Conservation (phyloP, 2,888 invertebrate genomes). For the Xestia ashworthii region DNA sequence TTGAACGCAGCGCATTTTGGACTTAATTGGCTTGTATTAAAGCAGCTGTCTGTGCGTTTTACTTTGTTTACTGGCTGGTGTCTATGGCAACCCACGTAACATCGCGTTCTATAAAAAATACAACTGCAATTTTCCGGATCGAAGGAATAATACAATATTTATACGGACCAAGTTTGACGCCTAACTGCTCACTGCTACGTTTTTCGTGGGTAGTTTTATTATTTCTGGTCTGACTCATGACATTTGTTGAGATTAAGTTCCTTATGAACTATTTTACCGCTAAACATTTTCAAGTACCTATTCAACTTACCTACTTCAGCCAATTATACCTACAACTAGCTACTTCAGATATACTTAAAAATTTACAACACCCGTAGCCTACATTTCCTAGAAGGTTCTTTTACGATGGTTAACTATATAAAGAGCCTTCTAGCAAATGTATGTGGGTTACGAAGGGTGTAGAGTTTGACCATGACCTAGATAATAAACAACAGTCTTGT, state of each 20-base stretch:
- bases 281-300: not conserved
- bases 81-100: conserved; percentile 69
- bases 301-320: not conserved
- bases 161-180: conserved; percentile 17
- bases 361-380: not conserved
- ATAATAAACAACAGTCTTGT: conserved; percentile 1
- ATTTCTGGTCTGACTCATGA: conserved; percentile 6
- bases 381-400: not conserved
- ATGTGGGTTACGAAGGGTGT: conserved; percentile 6
- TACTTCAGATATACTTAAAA: not conserved
- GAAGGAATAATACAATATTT: conserved; percentile 36
- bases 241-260: not conserved
- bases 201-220: not conserved
- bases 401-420: not conserved
- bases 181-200: not conserved
- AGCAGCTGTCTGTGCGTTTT: conserved; percentile 27
- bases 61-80: conserved; percentile 69
- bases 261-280: not conserved
- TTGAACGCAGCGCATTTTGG: conserved; percentile 24
- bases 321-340: not conserved
- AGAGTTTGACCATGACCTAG: not conserved
- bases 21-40: conserved; percentile 26
- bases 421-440: not conserved
- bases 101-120: conserved; percentile 65
- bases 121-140: conserved; percentile 46